Evolutionary conservation across 2,888 invertebrate species (phyloP).

Genomic region (Xestia xanthographa): DNA sequence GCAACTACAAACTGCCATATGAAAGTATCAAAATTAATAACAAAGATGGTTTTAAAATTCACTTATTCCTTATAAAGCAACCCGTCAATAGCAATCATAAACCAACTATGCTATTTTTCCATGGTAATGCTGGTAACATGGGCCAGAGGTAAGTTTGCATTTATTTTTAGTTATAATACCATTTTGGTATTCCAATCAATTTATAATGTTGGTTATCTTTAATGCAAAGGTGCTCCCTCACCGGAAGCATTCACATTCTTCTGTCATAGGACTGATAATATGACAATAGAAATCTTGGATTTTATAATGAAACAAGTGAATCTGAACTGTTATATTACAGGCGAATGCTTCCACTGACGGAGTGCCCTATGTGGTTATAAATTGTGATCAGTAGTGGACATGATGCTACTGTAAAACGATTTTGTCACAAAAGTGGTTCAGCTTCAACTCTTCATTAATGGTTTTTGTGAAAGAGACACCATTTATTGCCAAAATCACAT

Average conservation of each 20-base stretch:
- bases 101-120: slow-evolving; percentile 97
- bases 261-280: background rate
- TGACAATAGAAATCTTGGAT: background rate
- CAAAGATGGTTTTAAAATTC: slow-evolving; percentile 94
- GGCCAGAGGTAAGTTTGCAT: slow-evolving; percentile 93
- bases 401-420: background rate
- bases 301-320: background rate
- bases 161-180: background rate
- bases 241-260: background rate
- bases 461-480: background rate
- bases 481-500: background rate
- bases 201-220: background rate
- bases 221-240: background rate
- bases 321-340: background rate
- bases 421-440: background rate
- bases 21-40: slow-evolving; percentile 94
- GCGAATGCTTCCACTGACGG: background rate
- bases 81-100: slow-evolving; percentile 92
- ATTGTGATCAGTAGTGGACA: background rate
- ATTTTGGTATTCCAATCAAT: background rate
- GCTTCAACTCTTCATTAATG: background rate
- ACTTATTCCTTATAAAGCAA: slow-evolving; percentile 95
- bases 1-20: slow-evolving; percentile 95
- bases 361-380: background rate
- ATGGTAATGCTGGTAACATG: slow-evolving; percentile 99